Evolutionary conservation across 2,797 vertebrate genomes (phyloP), one percentile per base, ranked within the genome.

Genomic region (Sebastes iracundus): DNA sequence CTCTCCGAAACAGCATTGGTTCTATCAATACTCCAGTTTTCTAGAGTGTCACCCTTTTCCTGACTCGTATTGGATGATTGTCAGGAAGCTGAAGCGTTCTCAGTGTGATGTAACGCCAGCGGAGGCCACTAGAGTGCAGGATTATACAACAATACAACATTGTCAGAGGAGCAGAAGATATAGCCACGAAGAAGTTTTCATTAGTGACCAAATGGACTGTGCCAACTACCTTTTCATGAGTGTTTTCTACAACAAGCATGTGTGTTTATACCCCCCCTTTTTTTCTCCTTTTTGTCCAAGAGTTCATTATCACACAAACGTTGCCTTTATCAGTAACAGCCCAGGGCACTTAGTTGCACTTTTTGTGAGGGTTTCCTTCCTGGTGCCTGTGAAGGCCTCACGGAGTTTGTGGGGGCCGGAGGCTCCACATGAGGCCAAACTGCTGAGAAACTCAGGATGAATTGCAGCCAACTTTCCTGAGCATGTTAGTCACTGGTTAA

Each of bases 191-290:
- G 85, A 90, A 65, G 86, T 89, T 93, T 91, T 89, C 90, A 80
- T 93, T 62, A 93, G 95, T 95, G 96, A 96, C 96, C 96, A 96
- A 96, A 96, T 88, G 93, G 90, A 96, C 96, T 96, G 96, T 96
- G 96, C 95, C 95, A 96, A 94, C 88, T 80, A 92, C 88, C 91
- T 93, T 93, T 88, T 91, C 86, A 84, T 87, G 87, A 89, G 92
- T 95, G 90, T 95, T 95, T 94, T 95, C 72, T 95, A 95, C 81
- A 67, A 85, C 73, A 89, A 73, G 87, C 87, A 90, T 90, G 83
- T 85, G 76, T 87, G 76, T 90, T 75, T 89, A 72, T 85, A 81
- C 52, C 73, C 77, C 62, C 13, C 12, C 62, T 18, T 30, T 23
- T 65, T 67, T 67, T 32, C 42, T 2, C 20, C 49, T 75, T 74